A percentile compares a stretch with the other conserved stretches of the same genome.
phyloP scores from a whole-genome alignment of 2,797 vertebrate species.

The Sternotherus odoratus region DNA sequence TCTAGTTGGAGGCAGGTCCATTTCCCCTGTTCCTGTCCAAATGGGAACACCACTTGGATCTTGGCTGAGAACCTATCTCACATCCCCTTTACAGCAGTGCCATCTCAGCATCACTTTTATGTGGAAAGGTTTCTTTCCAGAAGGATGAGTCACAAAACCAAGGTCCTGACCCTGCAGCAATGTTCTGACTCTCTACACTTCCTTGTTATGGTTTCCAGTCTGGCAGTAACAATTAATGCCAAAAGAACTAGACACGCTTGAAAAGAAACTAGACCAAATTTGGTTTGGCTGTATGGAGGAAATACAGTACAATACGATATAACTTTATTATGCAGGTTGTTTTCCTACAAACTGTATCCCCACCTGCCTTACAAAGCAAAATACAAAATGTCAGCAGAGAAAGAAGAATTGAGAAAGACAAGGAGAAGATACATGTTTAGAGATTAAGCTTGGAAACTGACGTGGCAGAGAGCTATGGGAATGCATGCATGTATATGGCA shows the following conservation, averaged over 20 bases:
- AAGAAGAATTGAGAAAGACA: neutral
- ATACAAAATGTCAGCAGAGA: rapidly evolving
- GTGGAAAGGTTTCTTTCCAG: slow-evolving; percentile 36
- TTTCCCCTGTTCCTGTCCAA: slow-evolving; percentile 71
- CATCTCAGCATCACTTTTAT: slow-evolving; percentile 4
- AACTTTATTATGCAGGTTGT: neutral
- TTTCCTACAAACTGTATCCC: neutral
- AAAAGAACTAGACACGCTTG: slow-evolving; percentile 21
- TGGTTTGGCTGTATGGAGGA: slow-evolving; percentile 37
- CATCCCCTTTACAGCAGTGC: neutral
- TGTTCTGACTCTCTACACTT: slow-evolving; percentile 51
- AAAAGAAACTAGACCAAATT: slow-evolving; percentile 41
- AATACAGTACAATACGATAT: neutral
- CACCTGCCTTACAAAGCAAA: neutral
- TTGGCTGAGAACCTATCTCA: slow-evolving; percentile 45
- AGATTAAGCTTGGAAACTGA: rapidly evolving
- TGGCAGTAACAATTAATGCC: slow-evolving; percentile 30
- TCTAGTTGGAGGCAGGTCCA: slow-evolving; percentile 44
- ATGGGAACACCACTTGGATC: slow-evolving; percentile 71
- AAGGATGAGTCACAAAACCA: slow-evolving; percentile 51
- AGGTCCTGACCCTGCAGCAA: slow-evolving; percentile 56
- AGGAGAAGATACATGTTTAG: rapidly evolving
- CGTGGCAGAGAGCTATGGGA: neutral
- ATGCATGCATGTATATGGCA: neutral
- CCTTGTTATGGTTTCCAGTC: slow-evolving; percentile 45